Evolutionary conservation across 2,113 vertebrate species (phyloP), one percentile per base, ranked within the genome.

Genomic region (Orientallactaga bullata): DNA sequence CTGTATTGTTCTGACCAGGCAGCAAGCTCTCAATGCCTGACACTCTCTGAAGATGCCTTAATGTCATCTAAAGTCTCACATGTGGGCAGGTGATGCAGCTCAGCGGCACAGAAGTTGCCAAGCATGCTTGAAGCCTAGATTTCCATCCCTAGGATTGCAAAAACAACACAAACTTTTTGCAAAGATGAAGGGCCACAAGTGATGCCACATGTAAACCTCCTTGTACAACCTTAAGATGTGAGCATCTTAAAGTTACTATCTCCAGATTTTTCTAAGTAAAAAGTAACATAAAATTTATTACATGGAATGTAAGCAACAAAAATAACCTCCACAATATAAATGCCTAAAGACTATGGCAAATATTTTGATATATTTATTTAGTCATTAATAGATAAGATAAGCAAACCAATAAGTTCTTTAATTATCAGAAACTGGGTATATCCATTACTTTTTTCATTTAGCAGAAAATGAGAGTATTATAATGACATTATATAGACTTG

Each of bases 381-480:
- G 23, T n/a, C 47, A 51, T 63, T 88, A 88, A 32, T 85, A 85
- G 55, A 73, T 11, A 78, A 86, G 7, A 74, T 4, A 37, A 42
- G 61, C 87, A 93, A 72, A 17, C 32, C 55, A 74, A 13, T 88
- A 37, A 55, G 32, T 77, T 90, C 9, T 89, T 84, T 76, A 87
- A 77, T 79, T 90, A 80, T 30, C 30, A 82, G 47, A 58, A 78
- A 69, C 77, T 77, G 2, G 32, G 4, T 37, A 58, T 86, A 39
- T 23, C 5, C 5, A 84, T 93, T 51, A 85, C 80, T 85, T 92
- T 91, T 93, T 39, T 7, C 21, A n/a, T 18, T 37, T 79, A 86
- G 66, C 13, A 87, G 51, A 94, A 80, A 82, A 83, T 83, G 7
- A 80, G 16, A 1, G 51, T 39, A 83, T 88, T 63, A 23, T 63